Conservation (phyloP, 2,888 invertebrate genomes). For the Rhamphomyia laevipes region DNA sequence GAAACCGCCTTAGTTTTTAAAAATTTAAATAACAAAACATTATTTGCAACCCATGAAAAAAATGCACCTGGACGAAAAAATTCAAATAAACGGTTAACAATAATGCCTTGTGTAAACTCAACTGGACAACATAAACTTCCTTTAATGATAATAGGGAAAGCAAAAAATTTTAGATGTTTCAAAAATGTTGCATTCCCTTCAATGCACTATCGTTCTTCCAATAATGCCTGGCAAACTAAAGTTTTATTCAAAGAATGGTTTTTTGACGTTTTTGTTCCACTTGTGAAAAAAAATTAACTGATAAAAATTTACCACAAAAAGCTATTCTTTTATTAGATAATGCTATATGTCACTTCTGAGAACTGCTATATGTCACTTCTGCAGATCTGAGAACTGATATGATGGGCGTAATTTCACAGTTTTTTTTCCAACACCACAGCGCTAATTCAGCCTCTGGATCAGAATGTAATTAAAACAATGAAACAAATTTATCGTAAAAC, state of each 20-base stretch:
- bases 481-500: too few species aligned
- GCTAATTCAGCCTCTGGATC: too few species aligned
- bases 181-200: not conserved
- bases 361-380: too few species aligned
- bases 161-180: not conserved
- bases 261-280: not conserved
- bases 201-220: too few species aligned
- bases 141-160: conserved; percentile 2
- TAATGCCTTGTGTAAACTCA: conserved; percentile 16
- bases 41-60: not conserved
- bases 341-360: too few species aligned
- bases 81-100: conserved; percentile 13
- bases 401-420: too few species aligned
- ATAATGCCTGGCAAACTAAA: not conserved
- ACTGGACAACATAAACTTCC: conserved; percentile 16
- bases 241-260: not conserved
- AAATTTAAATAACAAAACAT: not conserved
- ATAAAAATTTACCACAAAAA: not conserved
- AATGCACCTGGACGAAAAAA: conserved; percentile 1
- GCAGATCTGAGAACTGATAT: too few species aligned
- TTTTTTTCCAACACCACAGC: too few species aligned
- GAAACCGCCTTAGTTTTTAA: not conserved
- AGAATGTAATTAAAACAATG: too few species aligned
- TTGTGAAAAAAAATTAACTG: not conserved
- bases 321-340: not conserved